These are phyloP conservation scores for Limosa lapponica DNA, from an alignment of 2,797 vertebrate genomes.

Conservation along the genomic window DNA sequence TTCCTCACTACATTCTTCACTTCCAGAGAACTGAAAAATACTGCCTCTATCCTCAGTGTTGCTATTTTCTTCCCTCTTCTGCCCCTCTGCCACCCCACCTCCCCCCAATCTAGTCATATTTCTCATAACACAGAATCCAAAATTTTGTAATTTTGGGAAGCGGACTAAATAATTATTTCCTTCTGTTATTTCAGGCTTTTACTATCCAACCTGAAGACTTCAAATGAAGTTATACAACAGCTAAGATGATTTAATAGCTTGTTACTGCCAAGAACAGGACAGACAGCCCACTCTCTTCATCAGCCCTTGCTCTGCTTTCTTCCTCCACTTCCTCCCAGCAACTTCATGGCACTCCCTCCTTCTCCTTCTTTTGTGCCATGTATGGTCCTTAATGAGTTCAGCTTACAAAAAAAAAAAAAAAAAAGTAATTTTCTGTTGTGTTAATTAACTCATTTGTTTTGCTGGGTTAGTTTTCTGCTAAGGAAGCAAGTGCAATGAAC, in stretches of 20 bases:
- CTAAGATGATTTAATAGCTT: constrained; percentile 55
- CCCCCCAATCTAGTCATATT: neutral
- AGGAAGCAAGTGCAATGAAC: neutral
- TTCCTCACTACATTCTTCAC: neutral
- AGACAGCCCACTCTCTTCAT: constrained; percentile 47
- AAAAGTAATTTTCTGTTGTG: neutral
- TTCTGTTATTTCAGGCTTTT: constrained; percentile 49
- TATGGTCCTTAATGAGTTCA: constrained; percentile 16
- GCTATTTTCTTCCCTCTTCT: neutral
- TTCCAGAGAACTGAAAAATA: neutral
- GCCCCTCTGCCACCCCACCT: rapidly evolving
- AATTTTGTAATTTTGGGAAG: neutral
- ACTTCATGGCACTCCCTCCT: neutral
- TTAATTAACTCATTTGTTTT: constrained; percentile 33
- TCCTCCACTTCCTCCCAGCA: constrained; percentile 26
- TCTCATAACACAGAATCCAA: neutral
- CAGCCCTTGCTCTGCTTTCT: constrained; percentile 41
- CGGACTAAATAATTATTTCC: constrained; percentile 29
- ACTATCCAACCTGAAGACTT: constrained; percentile 48
- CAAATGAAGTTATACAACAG: constrained; percentile 60
- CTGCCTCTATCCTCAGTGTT: neutral
- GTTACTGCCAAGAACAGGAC: constrained; percentile 61
- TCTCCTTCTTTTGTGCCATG: neutral
- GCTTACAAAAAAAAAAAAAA: neutral
- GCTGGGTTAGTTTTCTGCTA: constrained; percentile 2